Base-by-base conservation (phyloP, 2,797 vertebrate species). In the Danio choprae region DNA sequence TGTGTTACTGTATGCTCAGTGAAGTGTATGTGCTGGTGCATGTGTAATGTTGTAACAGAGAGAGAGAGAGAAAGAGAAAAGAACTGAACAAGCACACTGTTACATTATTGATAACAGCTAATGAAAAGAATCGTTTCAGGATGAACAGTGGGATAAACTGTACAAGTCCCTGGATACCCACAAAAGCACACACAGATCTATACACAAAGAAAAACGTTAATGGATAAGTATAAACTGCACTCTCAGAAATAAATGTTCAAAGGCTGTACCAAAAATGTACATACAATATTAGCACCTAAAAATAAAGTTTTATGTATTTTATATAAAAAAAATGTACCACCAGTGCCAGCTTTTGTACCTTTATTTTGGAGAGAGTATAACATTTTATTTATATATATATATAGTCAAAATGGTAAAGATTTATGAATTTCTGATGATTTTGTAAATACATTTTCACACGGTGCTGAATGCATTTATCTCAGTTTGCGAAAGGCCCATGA, bases 51-150 rank as follows among this genome's bases (percentile, higher is more conserved):
- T 81, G 68, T 74, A 41, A 60, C 48, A 40, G 20, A 80, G 15
- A 80, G 59, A 80, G 15, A 80, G 59, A 3, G 29, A 29, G 29
- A 29, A 29, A n/a, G n/a, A n/a, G n/a, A n/a, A 53, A 56, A 69
- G 88, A 89, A 87, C 88, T 90, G 90, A 91, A 88, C 85, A 90
- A 91, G 87, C 88, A 87, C 80, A 65, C 83, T 86, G 87, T 84
- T 93, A 84, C 93, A 94, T 93, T 91, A 93, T 92, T 93, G 86
- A 93, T 91, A 90, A 87, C 81, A 71, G 85, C 88, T 92, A 93
- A 93, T 92, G 89, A 93, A 93, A 93, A 91, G 88, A 91, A 93
- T 91, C 76, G 89, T 86, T 89, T 90, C 82, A 88, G 87, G 87
- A 92, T 92, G 88, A 93, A 92, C 90, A 89, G 84, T 85, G 81